Evolutionary conservation across 2,113 vertebrate genomes (phyloP), one percentile per base, ranked within the genome.

Genomic region (Dunckerocampus dactyliophorus): DNA sequence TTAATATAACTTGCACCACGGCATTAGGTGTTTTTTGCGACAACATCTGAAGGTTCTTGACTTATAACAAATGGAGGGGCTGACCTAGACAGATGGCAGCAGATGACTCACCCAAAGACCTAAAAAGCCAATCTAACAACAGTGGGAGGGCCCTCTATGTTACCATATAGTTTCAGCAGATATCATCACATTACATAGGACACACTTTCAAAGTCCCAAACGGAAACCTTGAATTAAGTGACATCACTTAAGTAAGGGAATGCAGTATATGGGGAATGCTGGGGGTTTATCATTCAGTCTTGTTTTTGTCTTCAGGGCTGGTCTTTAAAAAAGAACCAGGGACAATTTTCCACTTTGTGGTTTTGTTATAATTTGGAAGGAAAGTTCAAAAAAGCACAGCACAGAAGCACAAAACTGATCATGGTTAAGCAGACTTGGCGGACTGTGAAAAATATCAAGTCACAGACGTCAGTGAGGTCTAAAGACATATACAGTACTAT

Each of bases 311-410:
- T 73, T 67, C 21, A 47, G 77, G 65, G 63, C 66, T 71, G 37
- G 56, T 52, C 56, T 65, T 71, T 59, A 19, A 67, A 76, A 71
- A 69, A 71, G 31, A 63, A 37, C 42, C 59, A 28, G 42, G 42
- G 51, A 74, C 60, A 56, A 71, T 58, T 83, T 83, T 80, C 81
- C 77, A 79, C 77, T 47, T 63, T 62, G 76, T 39, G 28, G 60
- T 42, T 72, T 62, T 69, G 61, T 62, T 78, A 64, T 73, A 77
- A 71, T 71, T 69, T 75, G 50, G 39, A 75, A 43, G 51, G 60
- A 72, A 70, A 71, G 69, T 71, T 77, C 59, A 67, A 39, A 63
- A 56, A 70, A 71, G 56, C 28, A 48, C 47, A 67, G 55, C 52
- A 53, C 52, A 54, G 28, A 59, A 53, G 49, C 76, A 74, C 62